Evolutionary conservation across 2,797 vertebrate species (phyloP), one percentile per base, ranked within the genome.

Genomic region (Malacoctenus gilli): DNA sequence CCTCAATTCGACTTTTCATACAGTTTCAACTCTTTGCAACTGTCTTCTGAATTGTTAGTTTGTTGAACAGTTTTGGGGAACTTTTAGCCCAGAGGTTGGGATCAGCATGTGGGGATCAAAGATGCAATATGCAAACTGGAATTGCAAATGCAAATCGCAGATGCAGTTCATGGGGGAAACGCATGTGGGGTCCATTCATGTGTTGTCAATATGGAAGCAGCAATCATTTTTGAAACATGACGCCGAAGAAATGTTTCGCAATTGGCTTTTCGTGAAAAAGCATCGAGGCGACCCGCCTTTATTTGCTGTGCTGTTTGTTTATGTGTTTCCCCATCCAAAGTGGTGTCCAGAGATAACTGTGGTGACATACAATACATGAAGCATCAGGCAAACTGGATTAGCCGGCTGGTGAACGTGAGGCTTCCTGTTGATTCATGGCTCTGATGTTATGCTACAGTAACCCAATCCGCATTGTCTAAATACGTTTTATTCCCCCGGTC

Each of bases 341-440:
- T 81, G 60, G 42, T 68, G 55, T 71, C 44, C 34, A 46, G 36
- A 54, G 71, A 80, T 75, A 81, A 75, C 66, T 43, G 48, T 61
- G 76, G 36, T 71, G 75, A 82, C 59, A 60, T 32, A 44, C 19
- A 59, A 73, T 69, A 63, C 73, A 79, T 74, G 66, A 75, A 63
- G 59, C 51, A 63, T 14, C 19, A n/a, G 37, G 43, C 38, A 76
- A 84, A 88, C 72, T 74, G 59, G 60, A 86, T 87, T 85, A 86
- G 68, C 61, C n/a, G 53, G 21, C 63, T 38, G 2, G 30, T 55
- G 63, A 72, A 70, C 46, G 39, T n/a, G n/a, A 70, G 71, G 66
- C 30, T 72, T 79, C 73, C 75, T 58, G 57, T 35, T 76, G 57
- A 80, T 83, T 50, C 63, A 72, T 57, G 68, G 54, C 43, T 52